Conservation (phyloP, 2,797 vertebrate genomes). For the Lacerta bilineata region DNA sequence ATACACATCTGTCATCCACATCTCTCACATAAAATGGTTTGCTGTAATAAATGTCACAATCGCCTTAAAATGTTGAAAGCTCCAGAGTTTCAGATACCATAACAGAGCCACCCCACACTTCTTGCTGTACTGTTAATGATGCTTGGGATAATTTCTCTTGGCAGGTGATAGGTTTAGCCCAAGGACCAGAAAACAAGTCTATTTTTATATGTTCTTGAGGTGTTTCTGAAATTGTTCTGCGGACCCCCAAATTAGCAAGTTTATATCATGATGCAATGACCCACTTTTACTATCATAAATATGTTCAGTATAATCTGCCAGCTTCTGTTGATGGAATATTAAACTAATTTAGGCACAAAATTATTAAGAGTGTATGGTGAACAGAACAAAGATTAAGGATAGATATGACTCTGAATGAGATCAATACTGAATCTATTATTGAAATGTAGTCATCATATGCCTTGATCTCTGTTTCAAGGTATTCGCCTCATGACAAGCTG, state of each 20-base stretch:
- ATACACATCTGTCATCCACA: constrained; percentile 44
- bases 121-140: not conserved
- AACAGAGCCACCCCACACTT: not conserved
- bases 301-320: not conserved
- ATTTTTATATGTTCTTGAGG: not conserved
- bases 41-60: constrained; percentile 58
- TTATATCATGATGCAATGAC: not conserved
- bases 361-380: not conserved
- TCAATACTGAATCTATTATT: not conserved
- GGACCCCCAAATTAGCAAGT: not conserved
- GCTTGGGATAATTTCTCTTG: constrained; percentile 36
- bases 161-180: constrained; percentile 8
- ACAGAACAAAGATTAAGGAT: not conserved
- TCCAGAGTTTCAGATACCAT: constrained; percentile 9
- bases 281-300: not conserved
- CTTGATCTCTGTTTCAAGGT: not conserved
- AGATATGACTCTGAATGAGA: not conserved
- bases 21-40: constrained; percentile 44
- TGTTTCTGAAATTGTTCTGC: not conserved
- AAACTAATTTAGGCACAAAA: not conserved
- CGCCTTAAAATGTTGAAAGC: constrained; percentile 59
- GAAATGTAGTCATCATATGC: not conserved
- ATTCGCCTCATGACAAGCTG: not conserved
- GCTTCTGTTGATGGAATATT: not conserved
- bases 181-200: not conserved